Base-by-base conservation (phyloP, 2,797 vertebrate species). In the Galaxias olidus region DNA sequence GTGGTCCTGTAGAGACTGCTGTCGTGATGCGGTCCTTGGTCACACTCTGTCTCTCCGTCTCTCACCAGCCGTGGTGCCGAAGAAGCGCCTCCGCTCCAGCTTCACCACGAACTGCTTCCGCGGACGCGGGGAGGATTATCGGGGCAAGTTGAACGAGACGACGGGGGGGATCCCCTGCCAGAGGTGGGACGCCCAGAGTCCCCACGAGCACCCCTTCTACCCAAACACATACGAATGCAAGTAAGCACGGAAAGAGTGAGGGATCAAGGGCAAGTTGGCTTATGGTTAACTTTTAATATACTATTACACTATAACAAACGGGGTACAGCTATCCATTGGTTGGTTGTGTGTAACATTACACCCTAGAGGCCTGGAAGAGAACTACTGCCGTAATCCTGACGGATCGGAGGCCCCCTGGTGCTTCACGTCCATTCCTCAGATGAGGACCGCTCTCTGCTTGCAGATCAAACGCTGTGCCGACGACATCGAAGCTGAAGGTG, bases 401-500 rank as follows among this genome's bases (percentile, higher is more conserved):
- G 96, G 95, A 11, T 98, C 96, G 0, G 97, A 99, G 85, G 97
- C 96, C 9, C 97, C 97, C 0, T 99, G 97, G 97, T 99, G 97
- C 82, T 99, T 98, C 87, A 98, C 96, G 0, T 86, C 93, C 4
- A 78, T 85, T 42, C 64, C 91, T 0, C 86, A 86, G 10, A 69
- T 95, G 90, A 94, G 95, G 52, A 83, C 94, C 0, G 96, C 94
- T 10, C 96, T 96, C 70, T 99, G 97, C 77, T 91, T 98, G 79
- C 97, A 99, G 86, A 98, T 99, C 84, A 94, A 92, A 81, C 96
- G 96, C 68, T 99, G 97, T 59, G 76, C 90, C 0, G 95, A 98
- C 0, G 94, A 99, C 73, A 89, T 97, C 53, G 89, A 88, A 8
- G 87, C 92, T 0, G 88, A 95, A 78, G 97, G 96, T 98, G 80